Base-by-base conservation (phyloP, 2,113 vertebrate genomes). In the Cariama cristata region DNA sequence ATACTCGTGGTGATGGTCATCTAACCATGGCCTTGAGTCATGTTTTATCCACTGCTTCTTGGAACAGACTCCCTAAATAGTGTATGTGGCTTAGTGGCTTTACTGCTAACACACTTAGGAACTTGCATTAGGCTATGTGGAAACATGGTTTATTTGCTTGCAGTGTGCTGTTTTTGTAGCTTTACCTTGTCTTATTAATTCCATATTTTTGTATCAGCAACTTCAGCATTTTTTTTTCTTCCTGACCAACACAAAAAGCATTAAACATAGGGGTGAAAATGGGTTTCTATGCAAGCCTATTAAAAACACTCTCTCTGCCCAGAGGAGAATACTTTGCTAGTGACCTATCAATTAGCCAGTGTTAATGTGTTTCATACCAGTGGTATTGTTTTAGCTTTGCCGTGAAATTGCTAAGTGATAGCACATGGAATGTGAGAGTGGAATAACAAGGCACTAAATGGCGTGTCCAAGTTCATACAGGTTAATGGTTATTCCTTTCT, bases 1-100 rank as follows among this genome's bases (percentile, higher is more conserved):
- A 15, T 40, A n/a, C 33, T 24, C 1, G 0, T 35, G 47, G 27
- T 60, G 24, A 44, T 0, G 1, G 47, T 35, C 42, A 47, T 24
- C 22, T 21, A 33, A 24, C 35, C 42, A 23, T 2, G 30, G 26
- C 18, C 9, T 26, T 47, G 33, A 38, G 4, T 13, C 28, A 13
- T 67, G 22, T 32, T 50, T 79, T 38, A 53, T 47, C 42, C 40
- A 26, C 44, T 44, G n/a, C 53, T 69, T 35, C 53, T 86, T 58
- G n/a, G 49, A 81, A n/a, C 12, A 67, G 47, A 42, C 23, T 67
- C 21, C 64, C 6, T 45, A 42, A 62, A 45, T 2, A 81, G 19
- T 60, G 47, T 8, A 10, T 22, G 18, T 85, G 30, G 14, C 11
- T 58, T 35, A 52, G 10, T 63, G 24, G 8, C 40, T 86, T 76